A percentile compares a stretch with the other conserved stretches of the same genome.
phyloP scores from a whole-genome alignment of 2,113 vertebrate species.

The Oncorhynchus masou region DNA sequence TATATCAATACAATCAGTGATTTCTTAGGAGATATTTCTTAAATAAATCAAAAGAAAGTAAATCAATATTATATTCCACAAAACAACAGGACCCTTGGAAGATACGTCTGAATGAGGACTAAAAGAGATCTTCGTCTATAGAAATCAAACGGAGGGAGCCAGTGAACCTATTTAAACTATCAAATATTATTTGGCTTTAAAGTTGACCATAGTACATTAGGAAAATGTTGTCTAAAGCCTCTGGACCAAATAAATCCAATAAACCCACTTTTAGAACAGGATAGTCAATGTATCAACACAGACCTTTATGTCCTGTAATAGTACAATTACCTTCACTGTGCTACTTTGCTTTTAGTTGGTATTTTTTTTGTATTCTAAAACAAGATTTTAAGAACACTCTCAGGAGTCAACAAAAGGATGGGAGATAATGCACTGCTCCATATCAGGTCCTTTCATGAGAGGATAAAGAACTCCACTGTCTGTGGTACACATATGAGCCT shows the following conservation, averaged over 20 bases:
- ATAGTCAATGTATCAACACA: background rate
- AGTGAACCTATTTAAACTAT: too few relatives aligned
- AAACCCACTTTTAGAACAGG: background rate
- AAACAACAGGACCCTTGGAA: too few relatives aligned
- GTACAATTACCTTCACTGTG: background rate
- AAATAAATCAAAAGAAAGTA: too few relatives aligned
- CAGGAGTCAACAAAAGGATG: background rate
- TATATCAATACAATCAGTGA: slow-evolving; percentile 39
- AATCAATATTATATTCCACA: too few relatives aligned
- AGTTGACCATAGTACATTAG: too few relatives aligned
- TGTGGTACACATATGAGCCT: background rate
- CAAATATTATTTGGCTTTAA: too few relatives aligned
- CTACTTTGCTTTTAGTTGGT: background rate
- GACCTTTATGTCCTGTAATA: background rate
- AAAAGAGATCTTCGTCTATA: too few relatives aligned
- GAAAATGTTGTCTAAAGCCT: slow-evolving; percentile 25
- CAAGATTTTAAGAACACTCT: slow-evolving; percentile 3
- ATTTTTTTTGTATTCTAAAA: background rate
- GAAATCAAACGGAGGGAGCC: too few relatives aligned
- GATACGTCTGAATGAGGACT: too few relatives aligned
- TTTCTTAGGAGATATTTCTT: too few relatives aligned
- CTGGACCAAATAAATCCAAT: slow-evolving; percentile 16
- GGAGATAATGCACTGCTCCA: background rate
- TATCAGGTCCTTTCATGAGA: slow-evolving; percentile 9
- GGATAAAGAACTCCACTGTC: background rate